Evolutionary conservation across 2,797 vertebrate genomes (phyloP).

Genomic region (Anas capensis): DNA sequence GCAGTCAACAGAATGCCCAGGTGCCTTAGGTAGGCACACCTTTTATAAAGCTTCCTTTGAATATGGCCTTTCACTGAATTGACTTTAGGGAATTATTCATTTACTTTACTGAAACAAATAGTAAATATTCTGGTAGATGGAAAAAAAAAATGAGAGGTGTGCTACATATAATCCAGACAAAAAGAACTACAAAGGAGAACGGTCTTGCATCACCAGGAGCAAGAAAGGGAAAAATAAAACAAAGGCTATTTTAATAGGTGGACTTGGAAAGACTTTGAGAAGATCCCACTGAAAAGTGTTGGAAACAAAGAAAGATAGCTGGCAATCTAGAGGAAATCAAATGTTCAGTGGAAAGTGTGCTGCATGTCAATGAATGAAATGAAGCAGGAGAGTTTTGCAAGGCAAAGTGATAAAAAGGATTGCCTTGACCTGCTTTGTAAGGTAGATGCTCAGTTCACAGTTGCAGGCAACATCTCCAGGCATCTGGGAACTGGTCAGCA

Average conservation of each 20-base stretch:
- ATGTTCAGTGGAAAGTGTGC: background rate
- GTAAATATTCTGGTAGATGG: background rate
- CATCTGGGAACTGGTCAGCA: background rate
- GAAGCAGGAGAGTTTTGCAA: background rate
- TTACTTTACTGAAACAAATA: background rate
- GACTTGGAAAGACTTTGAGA: background rate
- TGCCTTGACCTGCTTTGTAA: background rate
- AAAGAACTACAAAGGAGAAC: background rate
- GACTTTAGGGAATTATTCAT: background rate
- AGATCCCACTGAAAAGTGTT: background rate
- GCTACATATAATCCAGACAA: background rate
- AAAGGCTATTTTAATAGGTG: background rate
- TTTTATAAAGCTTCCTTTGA: background rate
- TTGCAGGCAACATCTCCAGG: background rate
- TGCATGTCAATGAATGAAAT: background rate
- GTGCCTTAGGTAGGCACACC: background rate
- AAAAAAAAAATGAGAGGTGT: background rate
- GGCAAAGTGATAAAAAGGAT: background rate
- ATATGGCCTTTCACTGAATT: background rate
- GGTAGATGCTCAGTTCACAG: background rate
- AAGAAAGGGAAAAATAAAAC: background rate
- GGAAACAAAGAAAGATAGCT: background rate
- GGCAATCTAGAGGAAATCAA: background rate
- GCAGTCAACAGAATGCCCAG: background rate
- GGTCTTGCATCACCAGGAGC: background rate